Percentiles rank a stretch among this genome's conserved stretches.
These are phyloP conservation scores for Discoglossus pictus DNA, from an alignment of 2,797 vertebrate genomes.

Conservation along the genomic window DNA sequence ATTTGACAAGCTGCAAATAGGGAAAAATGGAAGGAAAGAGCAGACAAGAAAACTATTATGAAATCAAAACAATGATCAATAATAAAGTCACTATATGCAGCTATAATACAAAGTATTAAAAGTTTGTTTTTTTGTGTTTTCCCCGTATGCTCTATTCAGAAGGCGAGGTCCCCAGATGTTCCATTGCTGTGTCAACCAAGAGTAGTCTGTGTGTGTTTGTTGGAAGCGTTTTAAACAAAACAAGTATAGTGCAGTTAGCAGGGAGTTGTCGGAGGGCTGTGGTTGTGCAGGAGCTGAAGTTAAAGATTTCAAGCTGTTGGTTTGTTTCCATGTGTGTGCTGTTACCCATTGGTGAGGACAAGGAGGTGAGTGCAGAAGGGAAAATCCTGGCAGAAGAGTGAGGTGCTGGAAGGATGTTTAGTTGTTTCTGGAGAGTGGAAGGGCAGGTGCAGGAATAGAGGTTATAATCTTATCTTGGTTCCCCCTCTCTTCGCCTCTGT, in stretches of 20 bases:
- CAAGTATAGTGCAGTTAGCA: slow-evolving; percentile 41
- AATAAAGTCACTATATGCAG: slow-evolving; percentile 64
- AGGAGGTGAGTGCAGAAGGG: slow-evolving; percentile 50
- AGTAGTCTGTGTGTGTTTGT: slow-evolving; percentile 50
- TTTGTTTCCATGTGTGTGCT: slow-evolving; percentile 59
- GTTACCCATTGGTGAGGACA: slow-evolving; percentile 63
- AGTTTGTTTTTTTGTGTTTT: slow-evolving; percentile 57
- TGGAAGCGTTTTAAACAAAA: slow-evolving; percentile 23
- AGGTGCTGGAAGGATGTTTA: slow-evolving; percentile 51
- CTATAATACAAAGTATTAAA: slow-evolving; percentile 72
- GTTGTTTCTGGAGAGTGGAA: slow-evolving; percentile 43
- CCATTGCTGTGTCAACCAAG: slow-evolving; percentile 48
- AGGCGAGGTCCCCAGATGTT: slow-evolving; percentile 63
- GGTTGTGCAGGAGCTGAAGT: slow-evolving; percentile 62
- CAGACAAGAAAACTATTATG: slow-evolving; percentile 40
- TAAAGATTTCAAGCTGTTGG: slow-evolving; percentile 36
- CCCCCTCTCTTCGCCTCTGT: slow-evolving; percentile 47
- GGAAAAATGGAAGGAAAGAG: slow-evolving; percentile 25
- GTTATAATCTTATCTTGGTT: slow-evolving; percentile 63
- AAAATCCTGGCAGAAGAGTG: slow-evolving; percentile 47
- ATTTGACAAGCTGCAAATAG: slow-evolving; percentile 8
- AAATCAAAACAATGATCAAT: slow-evolving; percentile 32
- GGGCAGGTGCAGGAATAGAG: slow-evolving; percentile 64
- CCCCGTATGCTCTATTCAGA: slow-evolving; percentile 48
- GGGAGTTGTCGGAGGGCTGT: slow-evolving; percentile 51